Evolutionary conservation across 2,888 invertebrate species (phyloP), one percentile per base, ranked within the genome.

Genomic region (Craniophora ligustri): DNA sequence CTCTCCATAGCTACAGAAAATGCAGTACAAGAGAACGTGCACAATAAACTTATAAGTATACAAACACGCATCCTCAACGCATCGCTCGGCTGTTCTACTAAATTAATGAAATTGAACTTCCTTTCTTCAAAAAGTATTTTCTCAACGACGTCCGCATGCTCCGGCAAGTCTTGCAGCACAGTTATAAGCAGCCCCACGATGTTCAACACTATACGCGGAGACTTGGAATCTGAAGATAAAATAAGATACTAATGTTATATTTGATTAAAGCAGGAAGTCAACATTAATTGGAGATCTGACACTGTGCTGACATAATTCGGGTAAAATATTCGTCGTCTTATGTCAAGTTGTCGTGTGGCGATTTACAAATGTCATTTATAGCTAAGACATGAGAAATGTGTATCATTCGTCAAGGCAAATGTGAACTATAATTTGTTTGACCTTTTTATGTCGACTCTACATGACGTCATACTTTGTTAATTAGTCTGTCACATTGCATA

Each of bases 91-190:
- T 95, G 94, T 67, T 94, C 93, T 49, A 96, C 82, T 42, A 96
- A 89, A 21, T 81, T 81, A 30, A 94, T 83, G 55, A 96, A 94
- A 75, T 95, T 92, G 49, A 88, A 89, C 3, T 87, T 86, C 2
- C 86, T 65, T 53, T 92, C 89, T 30, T 94, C 94, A 51, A 95
- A 91, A 4, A 97, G 88, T 55, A 97, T 95, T 73, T 95, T 95
- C 78, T 97, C 96, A 0, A 97, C 95, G 0, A 97, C 92, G 53
- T 96, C 96, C 0, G 95, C 95, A 79, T 97, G 96, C 77, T 97
- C 96, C 0, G 97, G 97, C 13, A 96, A 86, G 55, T 95, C 95
- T 67, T 96, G 94, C 11, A 97, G 85, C 3, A 97, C 94, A 8
- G 96, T 96, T 44, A 95, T 96, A 6, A 98, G 90, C 21, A 97